Conservation (phyloP, 2,888 invertebrate genomes). For the Geophilus truncorum region DNA sequence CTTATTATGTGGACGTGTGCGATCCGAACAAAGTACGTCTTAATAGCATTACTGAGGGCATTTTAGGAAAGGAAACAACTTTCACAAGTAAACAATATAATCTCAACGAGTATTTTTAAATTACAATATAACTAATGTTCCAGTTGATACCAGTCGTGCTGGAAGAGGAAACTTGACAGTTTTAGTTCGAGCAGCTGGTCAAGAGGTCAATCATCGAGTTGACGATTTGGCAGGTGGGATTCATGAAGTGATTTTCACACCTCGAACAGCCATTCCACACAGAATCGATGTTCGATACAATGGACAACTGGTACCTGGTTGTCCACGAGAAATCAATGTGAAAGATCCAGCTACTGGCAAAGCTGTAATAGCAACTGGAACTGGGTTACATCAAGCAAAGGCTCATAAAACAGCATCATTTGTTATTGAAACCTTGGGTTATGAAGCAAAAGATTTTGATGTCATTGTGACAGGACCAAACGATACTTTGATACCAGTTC, state of each 20-base stretch:
- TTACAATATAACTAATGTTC: slow-evolving; percentile 29
- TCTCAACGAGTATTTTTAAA: not conserved
- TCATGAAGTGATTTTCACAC: slow-evolving; percentile 82
- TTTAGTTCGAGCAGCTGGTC: slow-evolving; percentile 72
- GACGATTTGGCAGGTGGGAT: slow-evolving; percentile 65
- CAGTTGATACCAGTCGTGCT: slow-evolving; percentile 70
- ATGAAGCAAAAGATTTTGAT: slow-evolving; percentile 75
- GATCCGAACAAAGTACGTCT: slow-evolving; percentile 54
- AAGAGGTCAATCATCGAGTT: slow-evolving; percentile 74
- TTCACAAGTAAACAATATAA: slow-evolving; percentile 54
- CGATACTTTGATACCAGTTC: slow-evolving; percentile 65
- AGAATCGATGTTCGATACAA: slow-evolving; percentile 79
- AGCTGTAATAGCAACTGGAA: slow-evolving; percentile 69
- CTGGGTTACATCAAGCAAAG: slow-evolving; percentile 79
- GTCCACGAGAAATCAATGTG: slow-evolving; percentile 58
- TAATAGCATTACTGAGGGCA: slow-evolving; percentile 48
- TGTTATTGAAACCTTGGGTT: slow-evolving; percentile 79
- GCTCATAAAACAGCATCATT: slow-evolving; percentile 77
- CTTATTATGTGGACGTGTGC: slow-evolving; percentile 62
- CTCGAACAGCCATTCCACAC: slow-evolving; percentile 79
- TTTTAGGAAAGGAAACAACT: slow-evolving; percentile 50
- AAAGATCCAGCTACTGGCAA: slow-evolving; percentile 63
- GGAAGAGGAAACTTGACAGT: slow-evolving; percentile 79
- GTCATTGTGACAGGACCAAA: slow-evolving; percentile 65
- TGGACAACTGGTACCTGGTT: slow-evolving; percentile 63